Evolutionary conservation across 2,113 vertebrate species (phyloP).

Genomic region (Dryoscopus gambensis): DNA sequence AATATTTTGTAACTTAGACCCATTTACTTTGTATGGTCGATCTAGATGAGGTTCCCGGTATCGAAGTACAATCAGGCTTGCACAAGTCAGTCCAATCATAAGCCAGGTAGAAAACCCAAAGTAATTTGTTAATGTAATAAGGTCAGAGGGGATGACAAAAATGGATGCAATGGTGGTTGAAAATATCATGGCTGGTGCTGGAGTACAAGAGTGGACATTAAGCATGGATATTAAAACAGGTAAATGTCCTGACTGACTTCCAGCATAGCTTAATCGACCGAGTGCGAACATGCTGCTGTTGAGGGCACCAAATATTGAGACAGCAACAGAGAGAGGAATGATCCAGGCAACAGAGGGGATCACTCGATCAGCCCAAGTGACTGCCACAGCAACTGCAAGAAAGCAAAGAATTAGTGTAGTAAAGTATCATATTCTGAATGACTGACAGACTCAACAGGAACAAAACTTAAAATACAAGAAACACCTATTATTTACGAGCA

Average conservation of each 20-base stretch:
- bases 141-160: conserved; percentile 70
- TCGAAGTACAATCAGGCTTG: conserved; percentile 68
- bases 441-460: neutral
- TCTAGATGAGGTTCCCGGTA: conserved; percentile 65
- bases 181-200: conserved; percentile 70
- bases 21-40: conserved; percentile 72
- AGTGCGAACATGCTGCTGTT: conserved; percentile 67
- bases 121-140: conserved; percentile 69
- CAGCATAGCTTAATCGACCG: conserved; percentile 64
- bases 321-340: conserved; percentile 65
- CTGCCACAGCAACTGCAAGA: conserved; percentile 71
- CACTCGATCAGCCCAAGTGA: conserved; percentile 71
- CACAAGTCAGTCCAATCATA: conserved; percentile 62
- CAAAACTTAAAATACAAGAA: neutral
- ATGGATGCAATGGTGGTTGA: conserved; percentile 64
- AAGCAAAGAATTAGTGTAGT: neutral
- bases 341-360: conserved; percentile 71
- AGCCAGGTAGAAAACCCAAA: conserved; percentile 69
- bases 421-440: neutral
- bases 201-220: conserved; percentile 57
- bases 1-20: neutral
- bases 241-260: conserved; percentile 70
- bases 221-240: conserved; percentile 72
- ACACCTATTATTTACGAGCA: neutral
- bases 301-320: conserved; percentile 73